A percentile compares a stretch with the other conserved stretches of the same genome.
Evolutionary conservation across 2,888 invertebrate species (phyloP).

Genomic region (Spisula subtruncata): DNA sequence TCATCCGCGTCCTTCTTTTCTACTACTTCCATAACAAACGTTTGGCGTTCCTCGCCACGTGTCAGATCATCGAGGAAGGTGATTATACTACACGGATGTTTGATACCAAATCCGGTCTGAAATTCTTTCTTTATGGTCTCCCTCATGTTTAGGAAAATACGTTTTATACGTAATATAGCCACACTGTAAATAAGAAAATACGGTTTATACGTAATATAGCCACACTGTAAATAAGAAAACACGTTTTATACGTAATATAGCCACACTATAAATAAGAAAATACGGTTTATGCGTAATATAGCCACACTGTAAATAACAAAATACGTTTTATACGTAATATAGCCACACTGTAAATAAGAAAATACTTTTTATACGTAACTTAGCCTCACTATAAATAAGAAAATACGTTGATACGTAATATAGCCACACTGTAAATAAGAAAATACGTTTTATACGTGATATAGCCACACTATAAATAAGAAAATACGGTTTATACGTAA

Average conservation of each 20-base stretch:
- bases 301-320: too few relatives aligned
- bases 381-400: too few relatives aligned
- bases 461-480: too few relatives aligned
- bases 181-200: conserved; percentile 60
- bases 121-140: conserved; percentile 76
- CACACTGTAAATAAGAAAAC: too few relatives aligned
- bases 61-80: conserved; percentile 73
- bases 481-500: too few relatives aligned
- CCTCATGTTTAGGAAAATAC: conserved; percentile 76
- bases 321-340: conserved; percentile 71
- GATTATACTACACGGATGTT: conserved; percentile 70
- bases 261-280: conserved; percentile 62
- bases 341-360: conserved; percentile 62
- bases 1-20: conserved; percentile 65
- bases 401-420: conserved; percentile 72
- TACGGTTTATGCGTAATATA: too few relatives aligned
- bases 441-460: too few relatives aligned
- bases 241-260: conserved; percentile 68
- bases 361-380: too few relatives aligned
- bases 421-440: conserved; percentile 61
- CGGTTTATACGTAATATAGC: too few relatives aligned
- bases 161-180: conserved; percentile 68
- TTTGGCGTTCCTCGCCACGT: conserved; percentile 68
- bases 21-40: conserved; percentile 71
- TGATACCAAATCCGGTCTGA: conserved; percentile 71